Conservation (phyloP, 2,797 vertebrate genomes). For the Cirrhinus mrigala region DNA sequence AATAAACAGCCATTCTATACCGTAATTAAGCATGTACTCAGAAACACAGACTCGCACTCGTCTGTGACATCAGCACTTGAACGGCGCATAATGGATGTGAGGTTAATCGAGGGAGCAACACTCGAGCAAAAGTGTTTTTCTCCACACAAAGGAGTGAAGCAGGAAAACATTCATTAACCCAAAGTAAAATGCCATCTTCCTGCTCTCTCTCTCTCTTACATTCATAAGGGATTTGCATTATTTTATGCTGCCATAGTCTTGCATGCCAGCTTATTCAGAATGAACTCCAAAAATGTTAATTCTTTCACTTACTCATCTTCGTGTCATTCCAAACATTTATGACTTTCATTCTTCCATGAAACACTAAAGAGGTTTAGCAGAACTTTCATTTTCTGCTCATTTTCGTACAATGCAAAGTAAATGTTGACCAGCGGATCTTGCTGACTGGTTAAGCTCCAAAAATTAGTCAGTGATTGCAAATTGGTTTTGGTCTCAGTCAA, state of each 20-base stretch:
- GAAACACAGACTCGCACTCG: constrained; percentile 10
- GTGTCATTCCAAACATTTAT: not conserved
- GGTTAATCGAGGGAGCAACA: constrained; percentile 25
- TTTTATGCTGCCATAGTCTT: not conserved
- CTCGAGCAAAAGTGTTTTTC: constrained; percentile 17
- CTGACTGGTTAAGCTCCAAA: not conserved
- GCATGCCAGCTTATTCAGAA: not conserved
- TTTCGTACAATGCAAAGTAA: not conserved
- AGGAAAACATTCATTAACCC: constrained; percentile 29
- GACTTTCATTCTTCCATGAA: not conserved
- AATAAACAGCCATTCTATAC: not conserved
- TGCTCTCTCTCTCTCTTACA: not conserved
- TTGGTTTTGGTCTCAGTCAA: not conserved
- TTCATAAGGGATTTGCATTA: constrained; percentile 36
- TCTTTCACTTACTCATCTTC: not conserved
- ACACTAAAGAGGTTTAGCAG: not conserved
- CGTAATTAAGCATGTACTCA: not conserved
- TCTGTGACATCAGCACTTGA: constrained; percentile 5
- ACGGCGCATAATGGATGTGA: not conserved
- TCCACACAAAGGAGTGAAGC: constrained; percentile 3
- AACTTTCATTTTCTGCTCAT: not conserved
- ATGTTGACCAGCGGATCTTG: not conserved
- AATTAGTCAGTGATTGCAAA: not conserved
- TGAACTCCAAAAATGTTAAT: not conserved
- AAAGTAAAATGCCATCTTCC: constrained; percentile 14